A percentile compares a stretch with the other conserved stretches of the same genome.
phyloP scores from a whole-genome alignment of 1,140 invertebrate genomes.

The Drosophila paulistorum region DNA sequence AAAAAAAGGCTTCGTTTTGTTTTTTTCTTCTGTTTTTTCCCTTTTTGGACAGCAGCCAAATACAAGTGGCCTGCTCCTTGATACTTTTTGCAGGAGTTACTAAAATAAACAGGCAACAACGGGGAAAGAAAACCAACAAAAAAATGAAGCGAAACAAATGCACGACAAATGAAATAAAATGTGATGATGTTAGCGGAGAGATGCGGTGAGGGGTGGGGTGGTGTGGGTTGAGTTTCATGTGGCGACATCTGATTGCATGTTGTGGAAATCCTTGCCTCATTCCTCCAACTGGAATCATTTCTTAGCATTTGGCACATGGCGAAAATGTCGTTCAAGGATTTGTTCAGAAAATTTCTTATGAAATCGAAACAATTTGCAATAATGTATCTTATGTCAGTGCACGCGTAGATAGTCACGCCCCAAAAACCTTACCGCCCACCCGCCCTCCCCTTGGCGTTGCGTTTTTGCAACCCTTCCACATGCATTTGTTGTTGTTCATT shows the following conservation, averaged over 20 bases:
- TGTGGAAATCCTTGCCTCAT: conserved; percentile 27
- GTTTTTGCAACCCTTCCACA: conserved; percentile 33
- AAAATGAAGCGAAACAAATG: conserved; percentile 63
- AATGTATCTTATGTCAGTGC: conserved; percentile 78
- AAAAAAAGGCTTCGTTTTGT: conserved; percentile 40
- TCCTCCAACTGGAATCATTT: conserved; percentile 7
- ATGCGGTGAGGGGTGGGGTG: no score
- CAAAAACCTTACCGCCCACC: neutral
- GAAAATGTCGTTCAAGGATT: conserved; percentile 56
- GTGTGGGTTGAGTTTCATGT: neutral
- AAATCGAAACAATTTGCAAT: conserved; percentile 81
- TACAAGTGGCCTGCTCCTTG: conserved; percentile 42
- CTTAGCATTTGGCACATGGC: conserved; percentile 43
- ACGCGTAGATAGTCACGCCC: conserved; percentile 48
- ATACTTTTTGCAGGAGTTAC: conserved; percentile 31
- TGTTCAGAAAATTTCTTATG: conserved; percentile 69
- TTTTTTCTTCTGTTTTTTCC: conserved; percentile 16
- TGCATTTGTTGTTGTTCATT: conserved; percentile 20
- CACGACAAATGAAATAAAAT: conserved; percentile 71
- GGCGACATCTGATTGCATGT: conserved; percentile 63
- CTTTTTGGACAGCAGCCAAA: conserved; percentile 65
- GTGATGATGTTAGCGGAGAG: conserved; percentile 24
- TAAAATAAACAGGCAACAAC: conserved; percentile 17
- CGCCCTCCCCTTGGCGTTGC: neutral
- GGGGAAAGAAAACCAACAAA: conserved; percentile 1